A percentile compares a stretch with the other conserved stretches of the same genome.
Conservation (phyloP, 2,888 invertebrate genomes). For the Pandemis heparana region DNA sequence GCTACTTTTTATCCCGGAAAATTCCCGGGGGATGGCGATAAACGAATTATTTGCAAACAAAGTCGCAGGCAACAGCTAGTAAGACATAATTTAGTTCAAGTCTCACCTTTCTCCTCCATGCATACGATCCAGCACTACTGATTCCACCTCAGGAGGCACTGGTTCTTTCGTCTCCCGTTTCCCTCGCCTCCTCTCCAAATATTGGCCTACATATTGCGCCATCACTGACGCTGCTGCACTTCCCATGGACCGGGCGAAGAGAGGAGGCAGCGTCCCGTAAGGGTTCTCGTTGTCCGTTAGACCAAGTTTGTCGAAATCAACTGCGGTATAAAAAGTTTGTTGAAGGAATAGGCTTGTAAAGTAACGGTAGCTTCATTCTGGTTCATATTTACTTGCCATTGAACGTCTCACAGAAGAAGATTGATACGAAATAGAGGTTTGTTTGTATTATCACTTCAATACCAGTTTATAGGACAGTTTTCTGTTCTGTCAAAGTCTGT, state of each 20-base stretch:
- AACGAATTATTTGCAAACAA: too few relatives aligned
- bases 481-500: too few relatives aligned
- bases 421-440: not conserved
- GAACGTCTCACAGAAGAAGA: too few relatives aligned
- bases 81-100: too few relatives aligned
- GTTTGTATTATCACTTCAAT: too few relatives aligned
- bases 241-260: conserved; percentile 91
- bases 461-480: too few relatives aligned
- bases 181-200: conserved; percentile 87
- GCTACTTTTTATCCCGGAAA: too few relatives aligned
- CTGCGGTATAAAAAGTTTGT: conserved; percentile 70
- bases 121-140: conserved; percentile 77
- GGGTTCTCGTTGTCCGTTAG: conserved; percentile 96
- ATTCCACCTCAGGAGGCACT: conserved; percentile 69
- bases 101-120: conserved; percentile 91
- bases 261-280: conserved; percentile 91
- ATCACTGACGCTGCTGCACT: conserved; percentile 89
- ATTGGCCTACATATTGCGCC: conserved; percentile 90
- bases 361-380: conserved; percentile 5
- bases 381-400: not conserved
- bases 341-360: not conserved
- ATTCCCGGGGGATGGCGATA: too few relatives aligned
- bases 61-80: too few relatives aligned
- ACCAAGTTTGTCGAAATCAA: conserved; percentile 94
- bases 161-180: conserved; percentile 68